Percentiles rank a stretch among this genome's conserved stretches.
Conservation (phyloP, 2,113 vertebrate species). For the Plectropomus leopardus region DNA sequence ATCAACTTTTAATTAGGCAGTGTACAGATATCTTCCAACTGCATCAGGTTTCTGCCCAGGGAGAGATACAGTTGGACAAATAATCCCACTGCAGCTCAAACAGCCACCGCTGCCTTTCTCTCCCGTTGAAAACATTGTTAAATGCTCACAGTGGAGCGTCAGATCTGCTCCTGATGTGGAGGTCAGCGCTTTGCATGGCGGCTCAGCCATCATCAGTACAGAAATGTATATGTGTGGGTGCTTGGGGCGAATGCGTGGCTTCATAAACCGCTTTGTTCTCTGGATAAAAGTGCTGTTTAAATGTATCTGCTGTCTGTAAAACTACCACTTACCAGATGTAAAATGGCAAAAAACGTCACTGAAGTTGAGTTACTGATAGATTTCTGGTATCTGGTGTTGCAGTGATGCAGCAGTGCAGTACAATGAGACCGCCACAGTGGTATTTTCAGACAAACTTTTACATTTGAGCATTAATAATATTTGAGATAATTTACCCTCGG, state of each 20-base stretch:
- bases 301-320: neutral
- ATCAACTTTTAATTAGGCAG: conserved; percentile 28
- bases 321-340: neutral
- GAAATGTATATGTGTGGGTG: neutral
- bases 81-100: neutral
- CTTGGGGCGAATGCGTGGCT: neutral
- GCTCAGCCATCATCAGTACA: neutral
- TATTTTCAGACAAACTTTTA: neutral
- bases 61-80: neutral
- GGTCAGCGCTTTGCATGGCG: conserved; percentile 11
- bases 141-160: neutral
- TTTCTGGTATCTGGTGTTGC: neutral
- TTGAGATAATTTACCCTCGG: neutral
- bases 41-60: neutral
- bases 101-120: neutral
- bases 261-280: neutral
- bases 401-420: neutral
- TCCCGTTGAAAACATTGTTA: neutral
- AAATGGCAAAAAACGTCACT: neutral
- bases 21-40: neutral
- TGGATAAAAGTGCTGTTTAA: neutral
- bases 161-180: neutral
- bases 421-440: neutral
- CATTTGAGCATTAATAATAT: neutral
- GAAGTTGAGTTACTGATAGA: neutral